Percentiles rank a stretch among this genome's conserved stretches.
Evolutionary conservation across 2,113 vertebrate species (phyloP).

Genomic region (Syngnathoides biaculeatus): DNA sequence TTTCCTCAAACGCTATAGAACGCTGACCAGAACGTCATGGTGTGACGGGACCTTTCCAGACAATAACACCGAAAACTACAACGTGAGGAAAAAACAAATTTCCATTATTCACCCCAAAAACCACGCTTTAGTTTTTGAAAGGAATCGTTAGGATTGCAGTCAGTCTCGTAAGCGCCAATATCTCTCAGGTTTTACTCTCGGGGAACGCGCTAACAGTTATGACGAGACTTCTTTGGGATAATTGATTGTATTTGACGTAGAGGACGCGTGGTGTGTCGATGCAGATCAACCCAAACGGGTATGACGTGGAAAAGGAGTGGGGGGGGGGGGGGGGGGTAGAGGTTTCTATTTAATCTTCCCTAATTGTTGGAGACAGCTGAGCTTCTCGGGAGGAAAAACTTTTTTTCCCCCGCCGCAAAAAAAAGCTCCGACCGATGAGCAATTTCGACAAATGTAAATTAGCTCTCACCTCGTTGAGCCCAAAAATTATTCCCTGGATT

Average conservation of each 20-base stretch:
- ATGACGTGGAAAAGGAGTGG: not conserved
- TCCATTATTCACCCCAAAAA: slow-evolving; percentile 11
- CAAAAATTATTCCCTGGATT: slow-evolving; percentile 31
- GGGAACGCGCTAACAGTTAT: slow-evolving; percentile 34
- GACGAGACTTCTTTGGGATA: slow-evolving; percentile 43
- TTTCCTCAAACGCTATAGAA: too few relatives aligned
- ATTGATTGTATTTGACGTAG: slow-evolving; percentile 61
- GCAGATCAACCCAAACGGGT: slow-evolving; percentile 55
- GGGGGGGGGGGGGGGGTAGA: not conserved
- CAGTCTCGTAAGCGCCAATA: slow-evolving; percentile 10
- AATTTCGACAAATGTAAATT: slow-evolving; percentile 47
- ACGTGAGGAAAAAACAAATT: not conserved
- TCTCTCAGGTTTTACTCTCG: slow-evolving; percentile 21
- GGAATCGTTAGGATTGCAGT: slow-evolving; percentile 20
- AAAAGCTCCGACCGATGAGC: slow-evolving; percentile 45
- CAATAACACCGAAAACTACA: not conserved
- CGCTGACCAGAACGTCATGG: too few relatives aligned
- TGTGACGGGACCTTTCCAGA: too few relatives aligned
- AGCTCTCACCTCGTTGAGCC: slow-evolving; percentile 45
- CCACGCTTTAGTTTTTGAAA: slow-evolving; percentile 1
- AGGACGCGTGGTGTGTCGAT: slow-evolving; percentile 39
- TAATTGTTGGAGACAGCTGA: not conserved
- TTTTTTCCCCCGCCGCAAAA: slow-evolving; percentile 29
- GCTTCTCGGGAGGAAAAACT: slow-evolving; percentile 37
- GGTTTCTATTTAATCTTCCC: not conserved